phyloP scores from a whole-genome alignment of 1,140 invertebrate species.

The Drusus annulatus region DNA sequence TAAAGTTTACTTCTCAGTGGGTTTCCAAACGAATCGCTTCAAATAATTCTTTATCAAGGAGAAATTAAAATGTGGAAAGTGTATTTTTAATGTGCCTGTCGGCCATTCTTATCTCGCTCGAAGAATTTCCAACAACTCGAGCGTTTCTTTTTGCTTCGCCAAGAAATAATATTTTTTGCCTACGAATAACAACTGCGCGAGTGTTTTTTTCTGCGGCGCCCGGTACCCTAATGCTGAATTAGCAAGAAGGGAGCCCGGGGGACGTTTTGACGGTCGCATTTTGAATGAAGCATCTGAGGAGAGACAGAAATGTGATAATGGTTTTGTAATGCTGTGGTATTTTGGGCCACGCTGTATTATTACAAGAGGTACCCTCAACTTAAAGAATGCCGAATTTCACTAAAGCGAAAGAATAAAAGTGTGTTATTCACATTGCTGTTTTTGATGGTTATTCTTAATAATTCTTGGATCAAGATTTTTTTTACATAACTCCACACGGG shows the following conservation, averaged over 20 bases:
- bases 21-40: too few species aligned
- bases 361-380: too few species aligned
- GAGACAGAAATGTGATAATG: neutral
- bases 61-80: neutral
- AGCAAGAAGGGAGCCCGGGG: neutral
- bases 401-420: too few species aligned
- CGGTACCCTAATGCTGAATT: conserved; percentile 18
- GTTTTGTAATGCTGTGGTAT: neutral
- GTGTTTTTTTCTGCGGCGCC: neutral
- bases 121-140: conserved; percentile 15
- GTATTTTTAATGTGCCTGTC: conserved; percentile 18
- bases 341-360: too few species aligned
- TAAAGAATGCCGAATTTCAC: too few species aligned
- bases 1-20: too few species aligned
- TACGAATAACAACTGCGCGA: neutral
- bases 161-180: conserved; percentile 13
- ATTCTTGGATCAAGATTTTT: too few species aligned
- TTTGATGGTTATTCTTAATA: too few species aligned
- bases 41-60: neutral
- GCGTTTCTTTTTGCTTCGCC: neutral
- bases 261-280: neutral
- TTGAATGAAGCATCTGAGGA: neutral
- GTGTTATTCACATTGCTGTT: too few species aligned
- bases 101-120: conserved; percentile 12
- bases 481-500: too few species aligned